Base-by-base conservation (phyloP, 2,888 invertebrate genomes). In the Apotomis betuletana region DNA sequence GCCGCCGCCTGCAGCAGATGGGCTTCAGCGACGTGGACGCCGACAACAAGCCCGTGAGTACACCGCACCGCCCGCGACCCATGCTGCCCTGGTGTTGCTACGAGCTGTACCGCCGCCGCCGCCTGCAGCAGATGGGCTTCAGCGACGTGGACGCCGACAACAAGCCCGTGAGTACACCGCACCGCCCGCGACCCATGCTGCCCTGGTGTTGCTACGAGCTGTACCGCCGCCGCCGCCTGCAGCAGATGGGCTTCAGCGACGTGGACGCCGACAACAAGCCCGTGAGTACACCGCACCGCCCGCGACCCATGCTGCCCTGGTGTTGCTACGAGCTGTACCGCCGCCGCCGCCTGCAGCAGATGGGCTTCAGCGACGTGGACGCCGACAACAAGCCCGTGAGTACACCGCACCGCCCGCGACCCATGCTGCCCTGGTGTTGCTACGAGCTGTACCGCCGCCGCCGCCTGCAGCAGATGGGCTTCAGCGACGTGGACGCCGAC, bases 301-400 rank as follows among this genome's bases (percentile, higher is more conserved):
- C 1, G 0, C 3, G 0, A 5, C 0, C 10, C 3, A 27, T 58
- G 38, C 2, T n/a, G n/a, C n/a, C n/a, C n/a, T n/a, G n/a, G n/a
- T n/a, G n/a, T n/a, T n/a, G n/a, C 91, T 99, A 99, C 92, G 99
- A 99, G 92, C 94, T 99, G 67, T 99, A 99, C 92, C 95, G 99
- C 0, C 97, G 97, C 82, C 96, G 96, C 75, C 94, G 98, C 41
- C 94, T 98, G 73, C 97, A 97, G 90, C 97, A 97, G 94, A 98
- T 98, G 98, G 99, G 99, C 78, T 99, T 99, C 92, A 97, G 96
- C 77, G 99, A 99, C 89, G 97, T 98, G 0, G 98, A 98, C 84
- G 96, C 97, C 41, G 97, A 98, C 81, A 98, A 98, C 85, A 97
- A 98, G 86, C 98, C 98, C 1, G 96, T 96, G 65, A 70, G 81